Evolutionary conservation across 2,888 invertebrate genomes (phyloP).

Genomic region (Choristoneura rosaceana): DNA sequence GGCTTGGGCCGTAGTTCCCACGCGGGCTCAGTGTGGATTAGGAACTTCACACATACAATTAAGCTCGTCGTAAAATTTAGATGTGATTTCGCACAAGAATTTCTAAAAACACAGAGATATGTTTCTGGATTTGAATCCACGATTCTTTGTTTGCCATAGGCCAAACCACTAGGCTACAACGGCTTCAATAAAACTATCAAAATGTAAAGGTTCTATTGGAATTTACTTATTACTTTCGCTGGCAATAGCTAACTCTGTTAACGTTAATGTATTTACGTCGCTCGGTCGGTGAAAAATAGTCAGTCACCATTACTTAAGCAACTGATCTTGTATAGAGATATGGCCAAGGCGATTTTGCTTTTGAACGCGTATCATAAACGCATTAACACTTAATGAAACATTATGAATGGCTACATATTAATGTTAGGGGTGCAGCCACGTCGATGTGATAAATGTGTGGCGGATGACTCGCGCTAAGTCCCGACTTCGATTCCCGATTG

Average conservation of each 20-base stretch:
- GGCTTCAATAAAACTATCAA: no score
- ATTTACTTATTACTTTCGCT: slow-evolving; percentile 19
- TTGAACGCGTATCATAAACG: slow-evolving; percentile 65
- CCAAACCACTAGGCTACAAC: no score
- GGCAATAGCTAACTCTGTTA: slow-evolving; percentile 16
- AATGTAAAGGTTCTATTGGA: no score
- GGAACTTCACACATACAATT: no score
- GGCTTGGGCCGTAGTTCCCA: no score
- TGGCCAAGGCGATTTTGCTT: slow-evolving; percentile 44
- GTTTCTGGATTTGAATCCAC: no score
- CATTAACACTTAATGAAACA: slow-evolving; percentile 83
- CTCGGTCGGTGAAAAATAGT: slow-evolving; percentile 31
- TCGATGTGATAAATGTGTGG: slow-evolving; percentile 78
- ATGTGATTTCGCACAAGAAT: no score
- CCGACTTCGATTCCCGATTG: slow-evolving; percentile 71
- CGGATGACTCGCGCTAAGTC: slow-evolving; percentile 74
- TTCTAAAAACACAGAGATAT: not conserved
- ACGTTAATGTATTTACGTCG: slow-evolving; percentile 32
- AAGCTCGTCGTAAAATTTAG: no score
- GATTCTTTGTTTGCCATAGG: no score
- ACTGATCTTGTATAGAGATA: slow-evolving; percentile 42
- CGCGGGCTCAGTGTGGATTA: no score
- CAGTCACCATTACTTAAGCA: slow-evolving; percentile 42
- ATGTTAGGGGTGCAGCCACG: slow-evolving; percentile 75
- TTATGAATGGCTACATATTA: slow-evolving; percentile 79